Percentiles rank a stretch among this genome's conserved stretches.
Evolutionary conservation across 1,140 invertebrate species (phyloP).

Genomic region (Tetragnatha versicolor): DNA sequence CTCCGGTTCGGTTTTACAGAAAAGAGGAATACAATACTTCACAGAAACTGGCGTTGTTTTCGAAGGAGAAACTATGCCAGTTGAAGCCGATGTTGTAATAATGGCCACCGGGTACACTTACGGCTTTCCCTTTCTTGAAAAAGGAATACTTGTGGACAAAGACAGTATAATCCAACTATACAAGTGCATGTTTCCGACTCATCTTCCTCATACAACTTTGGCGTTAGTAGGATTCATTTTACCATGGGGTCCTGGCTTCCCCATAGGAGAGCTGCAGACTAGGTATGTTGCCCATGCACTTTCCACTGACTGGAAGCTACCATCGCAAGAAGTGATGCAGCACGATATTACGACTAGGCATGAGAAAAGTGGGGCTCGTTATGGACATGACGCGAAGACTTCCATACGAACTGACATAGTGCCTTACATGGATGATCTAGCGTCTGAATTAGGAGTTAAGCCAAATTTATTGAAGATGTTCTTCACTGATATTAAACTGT

Average conservation of each 20-base stretch:
- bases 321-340: slow-evolving; percentile 58
- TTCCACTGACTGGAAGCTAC: slow-evolving; percentile 57
- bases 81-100: too few relatives aligned
- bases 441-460: too few relatives aligned
- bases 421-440: too few relatives aligned
- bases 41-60: slow-evolving; percentile 58
- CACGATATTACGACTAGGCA: slow-evolving; percentile 36
- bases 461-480: too few relatives aligned
- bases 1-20: too few relatives aligned
- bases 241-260: slow-evolving; percentile 67
- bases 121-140: too few relatives aligned
- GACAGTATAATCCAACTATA: slow-evolving; percentile 65
- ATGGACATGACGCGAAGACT: slow-evolving; percentile 62
- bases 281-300: slow-evolving; percentile 62
- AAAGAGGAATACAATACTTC: slow-evolving; percentile 61
- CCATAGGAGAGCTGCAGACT: slow-evolving; percentile 66
- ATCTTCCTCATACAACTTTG: slow-evolving; percentile 60
- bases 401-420: slow-evolving; percentile 61
- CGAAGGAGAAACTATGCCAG: too few relatives aligned
- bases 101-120: too few relatives aligned
- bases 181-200: slow-evolving; percentile 64
- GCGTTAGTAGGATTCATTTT: slow-evolving; percentile 68
- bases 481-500: too few relatives aligned
- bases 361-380: slow-evolving; percentile 55
- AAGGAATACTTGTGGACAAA: too few relatives aligned